Evolutionary conservation across 2,113 vertebrate genomes (phyloP).

Genomic region (Otis tarda): DNA sequence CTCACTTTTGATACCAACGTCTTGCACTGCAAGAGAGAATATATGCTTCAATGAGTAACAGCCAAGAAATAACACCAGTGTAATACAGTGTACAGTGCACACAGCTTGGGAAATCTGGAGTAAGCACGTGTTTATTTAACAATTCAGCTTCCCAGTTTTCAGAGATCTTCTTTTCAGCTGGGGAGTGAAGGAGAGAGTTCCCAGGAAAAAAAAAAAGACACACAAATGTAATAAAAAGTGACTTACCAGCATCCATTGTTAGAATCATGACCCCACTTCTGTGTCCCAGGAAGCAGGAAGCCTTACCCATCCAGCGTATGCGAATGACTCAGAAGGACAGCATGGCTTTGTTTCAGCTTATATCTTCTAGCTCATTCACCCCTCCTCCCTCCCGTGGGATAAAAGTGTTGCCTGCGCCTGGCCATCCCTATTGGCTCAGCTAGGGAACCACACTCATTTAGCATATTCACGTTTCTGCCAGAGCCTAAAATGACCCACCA

Average conservation of each 20-base stretch:
- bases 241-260: slow-evolving; percentile 70
- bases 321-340: slow-evolving; percentile 64
- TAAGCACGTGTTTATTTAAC: neutral
- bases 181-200: neutral
- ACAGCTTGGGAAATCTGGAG: neutral
- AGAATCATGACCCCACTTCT: slow-evolving; percentile 69
- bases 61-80: neutral
- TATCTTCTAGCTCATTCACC: slow-evolving; percentile 62
- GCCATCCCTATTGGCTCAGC: slow-evolving; percentile 64
- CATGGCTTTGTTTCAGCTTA: slow-evolving; percentile 72
- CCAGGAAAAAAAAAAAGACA: neutral
- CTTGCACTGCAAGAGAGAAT: neutral
- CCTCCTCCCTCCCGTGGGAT: slow-evolving; percentile 64
- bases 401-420: slow-evolving; percentile 50
- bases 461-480: slow-evolving; percentile 40
- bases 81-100: neutral
- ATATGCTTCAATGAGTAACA: neutral
- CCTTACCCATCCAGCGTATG: slow-evolving; percentile 64
- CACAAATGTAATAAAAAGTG: neutral
- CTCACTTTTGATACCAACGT: neutral
- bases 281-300: slow-evolving; percentile 60
- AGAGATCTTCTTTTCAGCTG: neutral
- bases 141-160: neutral
- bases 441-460: slow-evolving; percentile 24
- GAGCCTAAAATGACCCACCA: slow-evolving; percentile 48